These are phyloP conservation scores for Stenchaetothrips biformis DNA, from an alignment of 2,888 invertebrate genomes.

Conservation along the genomic window DNA sequence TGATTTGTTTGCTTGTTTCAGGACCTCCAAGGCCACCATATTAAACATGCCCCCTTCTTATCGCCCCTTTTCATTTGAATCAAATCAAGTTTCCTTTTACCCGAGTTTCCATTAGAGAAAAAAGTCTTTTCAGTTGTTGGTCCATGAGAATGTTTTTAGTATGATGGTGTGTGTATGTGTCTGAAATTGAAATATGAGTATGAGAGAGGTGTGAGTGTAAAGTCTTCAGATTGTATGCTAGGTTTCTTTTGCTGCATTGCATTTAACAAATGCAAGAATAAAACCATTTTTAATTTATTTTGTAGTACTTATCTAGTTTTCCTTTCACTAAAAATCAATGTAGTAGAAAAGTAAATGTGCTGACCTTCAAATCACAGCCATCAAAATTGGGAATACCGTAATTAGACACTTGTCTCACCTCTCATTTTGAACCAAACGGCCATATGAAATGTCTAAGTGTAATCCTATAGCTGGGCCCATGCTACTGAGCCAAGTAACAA, in stretches of 20 bases:
- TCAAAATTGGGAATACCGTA: not conserved
- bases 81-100: too few relatives aligned
- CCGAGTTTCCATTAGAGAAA: too few relatives aligned
- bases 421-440: conserved; percentile 15
- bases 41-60: not conserved
- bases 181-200: too few relatives aligned
- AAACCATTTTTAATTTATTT: not conserved
- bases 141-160: not conserved
- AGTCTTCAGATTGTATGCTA: too few relatives aligned
- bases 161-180: not conserved
- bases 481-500: conserved; percentile 39
- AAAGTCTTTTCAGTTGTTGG: too few relatives aligned
- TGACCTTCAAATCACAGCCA: not conserved
- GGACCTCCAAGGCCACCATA: conserved; percentile 17
- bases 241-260: too few relatives aligned
- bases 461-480: conserved; percentile 36
- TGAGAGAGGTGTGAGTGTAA: not conserved
- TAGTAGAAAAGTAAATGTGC: too few relatives aligned
- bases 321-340: not conserved
- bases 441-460: conserved; percentile 33
- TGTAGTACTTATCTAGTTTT: not conserved
- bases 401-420: not conserved
- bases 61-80: too few relatives aligned
- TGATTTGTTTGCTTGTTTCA: not conserved
- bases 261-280: not conserved